Evolutionary conservation across 2,888 invertebrate genomes (phyloP).

Genomic region (Sericinus montela): DNA sequence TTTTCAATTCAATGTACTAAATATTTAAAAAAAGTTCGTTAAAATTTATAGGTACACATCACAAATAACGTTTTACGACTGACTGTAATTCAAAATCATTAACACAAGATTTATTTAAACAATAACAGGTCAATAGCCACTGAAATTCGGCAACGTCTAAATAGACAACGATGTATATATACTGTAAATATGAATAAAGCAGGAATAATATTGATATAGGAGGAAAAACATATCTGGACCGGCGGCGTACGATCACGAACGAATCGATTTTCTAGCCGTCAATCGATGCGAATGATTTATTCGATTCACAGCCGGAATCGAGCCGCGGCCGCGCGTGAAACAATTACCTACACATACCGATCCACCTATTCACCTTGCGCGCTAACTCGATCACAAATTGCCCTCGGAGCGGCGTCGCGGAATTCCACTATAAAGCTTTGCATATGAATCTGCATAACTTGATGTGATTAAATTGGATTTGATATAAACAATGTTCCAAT

Average conservation of each 20-base stretch:
- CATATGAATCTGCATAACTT: slow-evolving; percentile 7
- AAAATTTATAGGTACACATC: too few species aligned
- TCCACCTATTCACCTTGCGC: background rate
- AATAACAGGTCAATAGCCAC: too few species aligned
- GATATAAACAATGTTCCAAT: background rate
- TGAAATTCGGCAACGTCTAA: too few species aligned
- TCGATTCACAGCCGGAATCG: slow-evolving; percentile 51
- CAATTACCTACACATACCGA: slow-evolving; percentile 17
- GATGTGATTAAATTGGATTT: background rate
- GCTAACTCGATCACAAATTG: slow-evolving; percentile 10
- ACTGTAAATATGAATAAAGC: too few species aligned
- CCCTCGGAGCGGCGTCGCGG: background rate
- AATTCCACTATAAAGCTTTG: slow-evolving; percentile 14
- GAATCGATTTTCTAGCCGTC: slow-evolving; percentile 68
- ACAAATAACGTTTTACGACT: too few species aligned
- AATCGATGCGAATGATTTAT: slow-evolving; percentile 60
- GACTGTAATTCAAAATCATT: too few species aligned
- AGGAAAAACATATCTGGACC: slow-evolving; percentile 23
- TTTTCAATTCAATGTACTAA: too few species aligned
- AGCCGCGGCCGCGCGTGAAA: slow-evolving; percentile 25
- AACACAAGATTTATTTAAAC: too few species aligned
- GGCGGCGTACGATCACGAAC: slow-evolving; percentile 43
- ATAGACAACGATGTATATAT: too few species aligned
- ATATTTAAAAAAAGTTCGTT: too few species aligned
- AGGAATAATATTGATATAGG: slow-evolving; percentile 1